These are phyloP conservation scores for Apodemus speciosus DNA, from an alignment of 2,113 vertebrate genomes.

Conservation along the genomic window DNA sequence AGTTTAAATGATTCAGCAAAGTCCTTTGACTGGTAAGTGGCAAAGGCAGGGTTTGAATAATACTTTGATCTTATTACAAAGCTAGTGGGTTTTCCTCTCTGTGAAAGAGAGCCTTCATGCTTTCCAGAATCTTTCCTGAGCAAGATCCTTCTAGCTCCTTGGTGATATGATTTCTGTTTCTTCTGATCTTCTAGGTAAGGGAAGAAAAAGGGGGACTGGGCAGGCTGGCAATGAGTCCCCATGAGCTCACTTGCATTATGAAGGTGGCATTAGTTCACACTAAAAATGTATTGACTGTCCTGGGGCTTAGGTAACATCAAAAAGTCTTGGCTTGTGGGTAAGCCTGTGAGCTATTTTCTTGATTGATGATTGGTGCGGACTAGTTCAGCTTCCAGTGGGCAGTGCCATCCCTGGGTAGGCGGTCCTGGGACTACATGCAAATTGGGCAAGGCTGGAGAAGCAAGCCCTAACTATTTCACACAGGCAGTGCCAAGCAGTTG, in stretches of 20 bases:
- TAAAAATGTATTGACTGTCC: not conserved
- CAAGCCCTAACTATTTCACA: not conserved
- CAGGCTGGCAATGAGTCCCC: fast-evolving
- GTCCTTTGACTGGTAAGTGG: not conserved
- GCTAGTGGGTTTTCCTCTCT: not conserved
- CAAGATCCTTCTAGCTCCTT: not conserved
- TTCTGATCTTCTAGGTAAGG: not conserved
- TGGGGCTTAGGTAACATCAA: not conserved
- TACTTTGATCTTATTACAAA: not conserved
- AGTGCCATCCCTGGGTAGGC: not conserved
- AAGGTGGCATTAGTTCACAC: not conserved
- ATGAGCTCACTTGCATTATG: not conserved
- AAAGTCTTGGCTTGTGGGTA: not conserved
- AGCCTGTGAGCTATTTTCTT: not conserved
- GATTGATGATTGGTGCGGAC: not conserved
- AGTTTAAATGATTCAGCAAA: not conserved
- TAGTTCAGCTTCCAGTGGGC: not conserved
- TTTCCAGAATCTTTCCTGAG: not conserved
- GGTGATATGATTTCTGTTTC: not conserved
- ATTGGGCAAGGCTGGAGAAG: not conserved
- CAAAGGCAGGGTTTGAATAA: not conserved
- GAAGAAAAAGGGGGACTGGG: not conserved
- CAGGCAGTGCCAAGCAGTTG: not conserved
- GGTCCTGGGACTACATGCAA: not conserved
- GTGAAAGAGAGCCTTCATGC: not conserved